Evolutionary conservation across 2,888 invertebrate genomes (phyloP).

Genomic region (Andrena minutula): DNA sequence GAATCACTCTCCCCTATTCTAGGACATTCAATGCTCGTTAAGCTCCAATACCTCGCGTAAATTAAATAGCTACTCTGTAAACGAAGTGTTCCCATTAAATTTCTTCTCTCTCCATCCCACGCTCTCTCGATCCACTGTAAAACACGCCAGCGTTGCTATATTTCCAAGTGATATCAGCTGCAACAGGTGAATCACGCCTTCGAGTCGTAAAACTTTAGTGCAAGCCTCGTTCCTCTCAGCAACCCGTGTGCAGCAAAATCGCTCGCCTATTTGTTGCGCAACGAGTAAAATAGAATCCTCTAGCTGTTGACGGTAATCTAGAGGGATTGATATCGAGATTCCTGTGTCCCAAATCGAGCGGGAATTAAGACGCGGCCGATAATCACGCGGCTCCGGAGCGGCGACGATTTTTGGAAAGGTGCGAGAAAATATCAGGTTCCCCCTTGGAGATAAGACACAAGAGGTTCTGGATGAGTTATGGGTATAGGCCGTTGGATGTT

Average conservation of each 20-base stretch:
- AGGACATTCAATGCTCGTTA: not conserved
- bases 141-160: too few species aligned
- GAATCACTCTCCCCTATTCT: not conserved
- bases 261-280: not conserved
- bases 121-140: too few species aligned
- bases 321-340: not conserved
- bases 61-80: not conserved
- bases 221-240: not conserved
- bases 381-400: conserved; percentile 17
- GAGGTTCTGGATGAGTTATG: conserved; percentile 60
- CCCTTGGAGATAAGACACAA: conserved; percentile 46
- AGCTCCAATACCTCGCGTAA: not conserved
- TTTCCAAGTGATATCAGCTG: too few species aligned
- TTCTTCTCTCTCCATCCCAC: not conserved
- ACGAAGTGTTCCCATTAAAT: too few species aligned
- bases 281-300: conserved; percentile 8
- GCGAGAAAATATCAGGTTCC: conserved; percentile 59
- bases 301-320: not conserved
- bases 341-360: conserved; percentile 13
- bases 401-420: conserved; percentile 26
- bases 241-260: not conserved
- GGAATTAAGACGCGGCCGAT: conserved; percentile 26
- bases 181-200: too few species aligned
- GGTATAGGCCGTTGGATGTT: conserved; percentile 64
- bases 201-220: too few species aligned